A percentile compares a stretch with the other conserved stretches of the same genome.
Evolutionary conservation across 2,888 invertebrate species (phyloP).

Genomic region (Alloplasta piceator): DNA sequence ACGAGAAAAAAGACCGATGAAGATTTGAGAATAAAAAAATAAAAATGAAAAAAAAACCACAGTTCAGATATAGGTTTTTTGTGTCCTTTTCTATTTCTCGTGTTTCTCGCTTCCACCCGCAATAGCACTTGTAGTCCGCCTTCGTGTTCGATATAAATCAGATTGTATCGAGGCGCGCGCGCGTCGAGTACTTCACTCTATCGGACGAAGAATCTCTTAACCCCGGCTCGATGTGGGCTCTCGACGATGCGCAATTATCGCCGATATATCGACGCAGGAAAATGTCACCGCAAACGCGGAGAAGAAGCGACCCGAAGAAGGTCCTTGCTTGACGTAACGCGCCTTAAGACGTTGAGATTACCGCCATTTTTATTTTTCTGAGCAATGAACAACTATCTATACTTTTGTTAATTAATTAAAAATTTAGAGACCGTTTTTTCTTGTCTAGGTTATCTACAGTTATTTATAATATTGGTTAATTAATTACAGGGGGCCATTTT

Average conservation of each 20-base stretch:
- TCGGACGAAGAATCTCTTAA: constrained; percentile 73
- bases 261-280: constrained; percentile 79
- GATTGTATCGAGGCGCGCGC: constrained; percentile 76
- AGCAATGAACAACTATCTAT: too few species aligned
- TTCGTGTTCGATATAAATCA: constrained; percentile 80
- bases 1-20: constrained; percentile 16
- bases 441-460: too few species aligned
- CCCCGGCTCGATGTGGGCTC: constrained; percentile 65
- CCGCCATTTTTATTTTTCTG: too few species aligned
- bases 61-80: constrained; percentile 52
- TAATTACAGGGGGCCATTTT: too few species aligned
- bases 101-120: constrained; percentile 60
- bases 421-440: too few species aligned
- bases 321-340: constrained; percentile 27
- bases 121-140: constrained; percentile 66
- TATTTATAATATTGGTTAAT: too few species aligned
- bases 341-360: constrained; percentile 5
- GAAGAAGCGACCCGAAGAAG: constrained; percentile 42
- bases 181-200: constrained; percentile 73
- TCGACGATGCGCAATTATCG: constrained; percentile 78
- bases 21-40: neutral
- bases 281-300: constrained; percentile 75
- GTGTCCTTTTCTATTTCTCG: constrained; percentile 56
- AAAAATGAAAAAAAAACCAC: neutral
- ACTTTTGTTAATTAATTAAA: too few species aligned